These are phyloP conservation scores for Nyctibius bracteatus DNA, from an alignment of 2,113 vertebrate genomes.

Conservation along the genomic window DNA sequence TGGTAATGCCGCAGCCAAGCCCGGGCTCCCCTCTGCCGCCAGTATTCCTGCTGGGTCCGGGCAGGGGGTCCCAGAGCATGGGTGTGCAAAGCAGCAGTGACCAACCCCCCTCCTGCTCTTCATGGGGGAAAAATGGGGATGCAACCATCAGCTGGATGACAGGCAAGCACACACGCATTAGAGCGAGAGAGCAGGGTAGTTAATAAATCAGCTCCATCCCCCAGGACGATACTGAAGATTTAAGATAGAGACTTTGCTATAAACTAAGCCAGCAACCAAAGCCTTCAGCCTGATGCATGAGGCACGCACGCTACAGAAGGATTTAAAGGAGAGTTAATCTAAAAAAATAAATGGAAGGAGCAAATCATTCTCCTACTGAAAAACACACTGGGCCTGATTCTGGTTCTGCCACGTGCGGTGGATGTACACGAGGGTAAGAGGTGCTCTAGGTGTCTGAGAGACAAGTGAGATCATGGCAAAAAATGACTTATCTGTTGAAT, in stretches of 20 bases:
- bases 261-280: neutral
- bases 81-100: neutral
- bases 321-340: neutral
- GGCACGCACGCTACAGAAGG: neutral
- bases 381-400: neutral
- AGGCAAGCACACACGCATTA: neutral
- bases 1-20: neutral
- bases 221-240: neutral
- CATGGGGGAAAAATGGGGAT: neutral
- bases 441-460: neutral
- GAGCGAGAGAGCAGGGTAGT: neutral
- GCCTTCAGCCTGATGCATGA: neutral
- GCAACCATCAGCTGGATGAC: neutral
- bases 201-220: neutral
- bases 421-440: neutral
- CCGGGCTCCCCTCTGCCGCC: neutral
- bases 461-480: neutral
- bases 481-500: neutral
- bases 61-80: neutral
- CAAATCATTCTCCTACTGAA: neutral
- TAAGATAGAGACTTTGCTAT: neutral
- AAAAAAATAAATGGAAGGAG: neutral
- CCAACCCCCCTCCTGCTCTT: neutral
- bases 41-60: accelerated
- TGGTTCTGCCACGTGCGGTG: neutral